Conservation (phyloP, 1,140 invertebrate genomes). For the Aphelenchoides fujianensis region DNA sequence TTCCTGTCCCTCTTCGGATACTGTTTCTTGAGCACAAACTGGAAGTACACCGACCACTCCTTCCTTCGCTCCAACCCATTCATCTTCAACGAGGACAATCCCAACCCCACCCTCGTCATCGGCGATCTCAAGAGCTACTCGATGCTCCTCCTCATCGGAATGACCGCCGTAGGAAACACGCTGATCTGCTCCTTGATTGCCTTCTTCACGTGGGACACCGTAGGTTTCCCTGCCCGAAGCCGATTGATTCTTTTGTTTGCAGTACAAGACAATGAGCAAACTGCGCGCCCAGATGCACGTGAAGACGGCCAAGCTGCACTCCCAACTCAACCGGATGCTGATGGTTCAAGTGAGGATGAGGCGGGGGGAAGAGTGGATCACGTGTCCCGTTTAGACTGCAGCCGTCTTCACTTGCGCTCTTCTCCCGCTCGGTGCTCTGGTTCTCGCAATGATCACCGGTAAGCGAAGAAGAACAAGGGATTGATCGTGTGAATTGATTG, state of each 20-base stretch:
- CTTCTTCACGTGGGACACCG: not conserved
- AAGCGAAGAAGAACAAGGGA: no score
- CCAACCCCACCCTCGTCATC: not conserved
- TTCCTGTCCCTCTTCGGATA: conserved; percentile 2
- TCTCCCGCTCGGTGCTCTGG: not conserved
- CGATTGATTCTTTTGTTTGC: no score
- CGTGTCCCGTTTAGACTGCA: not conserved
- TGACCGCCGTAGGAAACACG: not conserved
- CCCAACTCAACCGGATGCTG: not conserved
- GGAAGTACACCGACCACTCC: not conserved
- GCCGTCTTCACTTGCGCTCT: not conserved
- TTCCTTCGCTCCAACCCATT: not conserved
- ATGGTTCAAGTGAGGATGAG: no score
- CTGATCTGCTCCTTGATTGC: not conserved
- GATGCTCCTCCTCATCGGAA: not conserved
- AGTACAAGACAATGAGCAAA: not conserved
- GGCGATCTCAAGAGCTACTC: not conserved
- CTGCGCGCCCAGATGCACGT: not conserved
- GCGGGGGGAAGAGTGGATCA: no score
- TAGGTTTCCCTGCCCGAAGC: no score
- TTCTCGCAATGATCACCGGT: not conserved
- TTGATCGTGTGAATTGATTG: no score
- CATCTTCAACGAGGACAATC: conserved; percentile 1
- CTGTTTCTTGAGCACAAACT: not conserved
- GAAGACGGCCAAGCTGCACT: not conserved